Conservation (phyloP, 2,797 vertebrate genomes). For the Triplophysa bombifrons region DNA sequence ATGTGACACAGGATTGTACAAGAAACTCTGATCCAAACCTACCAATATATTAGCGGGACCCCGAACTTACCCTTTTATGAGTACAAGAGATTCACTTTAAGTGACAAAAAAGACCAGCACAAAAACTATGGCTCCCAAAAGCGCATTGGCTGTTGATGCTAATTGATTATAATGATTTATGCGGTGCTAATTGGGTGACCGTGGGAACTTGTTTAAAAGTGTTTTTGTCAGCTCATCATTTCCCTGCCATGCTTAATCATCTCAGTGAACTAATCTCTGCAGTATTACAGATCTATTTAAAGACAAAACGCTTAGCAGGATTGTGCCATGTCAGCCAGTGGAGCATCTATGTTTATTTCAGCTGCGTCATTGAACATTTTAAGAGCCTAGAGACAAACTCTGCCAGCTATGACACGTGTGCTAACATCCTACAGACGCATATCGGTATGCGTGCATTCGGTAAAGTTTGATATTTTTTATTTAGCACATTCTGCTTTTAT, state of each 20-base stretch:
- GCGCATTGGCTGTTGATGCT: neutral
- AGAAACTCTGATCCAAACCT: neutral
- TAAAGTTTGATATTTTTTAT: too few species aligned
- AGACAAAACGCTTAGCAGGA: conserved; percentile 40
- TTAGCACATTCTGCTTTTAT: neutral
- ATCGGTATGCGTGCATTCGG: neutral
- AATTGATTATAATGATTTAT: conserved; percentile 9
- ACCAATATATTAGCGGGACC: neutral
- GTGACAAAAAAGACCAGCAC: neutral
- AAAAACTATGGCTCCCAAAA: neutral
- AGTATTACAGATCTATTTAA: conserved; percentile 57
- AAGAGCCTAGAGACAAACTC: neutral
- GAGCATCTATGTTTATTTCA: conserved; percentile 23
- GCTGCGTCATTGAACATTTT: conserved; percentile 6
- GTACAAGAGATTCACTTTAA: neutral
- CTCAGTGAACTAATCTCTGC: conserved; percentile 41
- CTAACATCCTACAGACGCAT: neutral
- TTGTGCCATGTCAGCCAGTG: conserved; percentile 16
- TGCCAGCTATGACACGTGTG: neutral
- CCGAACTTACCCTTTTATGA: neutral
- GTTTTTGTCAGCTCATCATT: conserved; percentile 15
- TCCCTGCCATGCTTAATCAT: conserved; percentile 10
- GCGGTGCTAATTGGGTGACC: neutral
- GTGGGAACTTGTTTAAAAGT: conserved; percentile 23
- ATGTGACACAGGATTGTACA: conserved; percentile 24